These are phyloP conservation scores for Bombyx mori DNA, from an alignment of 1,140 invertebrate species.

Conservation along the genomic window DNA sequence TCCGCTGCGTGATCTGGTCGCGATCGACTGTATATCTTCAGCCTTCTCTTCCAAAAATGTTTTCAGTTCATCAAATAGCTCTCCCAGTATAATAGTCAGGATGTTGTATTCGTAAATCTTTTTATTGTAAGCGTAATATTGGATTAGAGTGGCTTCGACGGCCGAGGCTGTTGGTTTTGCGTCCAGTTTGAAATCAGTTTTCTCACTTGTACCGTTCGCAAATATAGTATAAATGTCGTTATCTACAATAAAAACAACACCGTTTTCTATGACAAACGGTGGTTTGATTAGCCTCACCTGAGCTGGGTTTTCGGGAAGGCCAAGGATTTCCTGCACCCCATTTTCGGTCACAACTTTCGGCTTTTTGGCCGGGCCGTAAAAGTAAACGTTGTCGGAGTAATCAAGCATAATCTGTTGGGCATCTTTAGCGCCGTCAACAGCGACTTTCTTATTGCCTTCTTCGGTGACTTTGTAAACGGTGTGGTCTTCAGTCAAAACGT, in stretches of 20 bases:
- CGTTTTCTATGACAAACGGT: conserved; percentile 30
- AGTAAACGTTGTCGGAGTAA: conserved; percentile 38
- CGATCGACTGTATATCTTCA: conserved; percentile 16
- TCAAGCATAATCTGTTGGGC: conserved; percentile 41
- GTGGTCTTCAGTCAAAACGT: conserved; percentile 37
- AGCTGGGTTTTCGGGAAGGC: conserved; percentile 22
- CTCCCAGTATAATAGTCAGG: conserved; percentile 15
- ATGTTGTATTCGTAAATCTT: conserved; percentile 51
- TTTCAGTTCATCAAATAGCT: conserved; percentile 19
- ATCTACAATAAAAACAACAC: conserved; percentile 23
- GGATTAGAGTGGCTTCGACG: conserved; percentile 31
- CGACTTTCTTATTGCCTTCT: conserved; percentile 36
- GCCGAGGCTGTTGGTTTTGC: conserved; percentile 34
- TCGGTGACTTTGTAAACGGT: conserved; percentile 39
- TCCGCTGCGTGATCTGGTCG: conserved; percentile 9
- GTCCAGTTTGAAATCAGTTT: conserved; percentile 17
- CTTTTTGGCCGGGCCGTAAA: conserved; percentile 30
- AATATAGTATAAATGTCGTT: conserved; percentile 23
- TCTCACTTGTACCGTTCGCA: conserved; percentile 28
- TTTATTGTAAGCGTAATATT: conserved; percentile 41
- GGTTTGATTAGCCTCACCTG: conserved; percentile 27
- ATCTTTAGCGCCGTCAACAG: conserved; percentile 24
- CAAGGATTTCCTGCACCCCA: conserved; percentile 28
- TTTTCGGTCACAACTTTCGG: conserved; percentile 22
- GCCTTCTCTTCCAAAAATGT: conserved; percentile 14